Conservation (phyloP, 2,888 invertebrate genomes). For the Deilephila porcellus region DNA sequence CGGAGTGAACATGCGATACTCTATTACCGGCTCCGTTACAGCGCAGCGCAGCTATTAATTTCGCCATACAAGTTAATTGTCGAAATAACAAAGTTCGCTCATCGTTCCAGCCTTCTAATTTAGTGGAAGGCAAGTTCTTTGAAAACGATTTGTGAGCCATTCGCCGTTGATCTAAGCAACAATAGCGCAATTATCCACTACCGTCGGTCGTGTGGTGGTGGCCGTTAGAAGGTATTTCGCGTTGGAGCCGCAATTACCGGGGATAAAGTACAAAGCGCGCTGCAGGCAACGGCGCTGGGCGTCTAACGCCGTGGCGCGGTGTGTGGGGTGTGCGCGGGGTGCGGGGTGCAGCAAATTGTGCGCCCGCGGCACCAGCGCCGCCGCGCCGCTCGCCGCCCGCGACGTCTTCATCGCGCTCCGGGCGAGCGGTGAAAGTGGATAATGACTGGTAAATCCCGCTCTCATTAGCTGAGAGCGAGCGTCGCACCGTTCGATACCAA, state of each 20-base stretch:
- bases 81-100: constrained; percentile 68
- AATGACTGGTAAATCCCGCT: constrained; percentile 80
- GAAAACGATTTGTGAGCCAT: constrained; percentile 68
- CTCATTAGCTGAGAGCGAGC: constrained; percentile 80
- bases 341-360: constrained; percentile 68
- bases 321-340: constrained; percentile 44
- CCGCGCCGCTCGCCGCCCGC: constrained; percentile 43
- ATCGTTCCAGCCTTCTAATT: constrained; percentile 70
- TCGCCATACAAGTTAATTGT: constrained; percentile 73
- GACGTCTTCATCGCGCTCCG: constrained; percentile 80
- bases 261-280: constrained; percentile 77
- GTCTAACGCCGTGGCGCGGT: constrained; percentile 52
- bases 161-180: constrained; percentile 65
- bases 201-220: constrained; percentile 70
- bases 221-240: constrained; percentile 63
- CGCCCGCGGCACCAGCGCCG: constrained; percentile 59
- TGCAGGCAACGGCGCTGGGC: constrained; percentile 63
- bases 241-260: constrained; percentile 73
- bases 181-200: constrained; percentile 81
- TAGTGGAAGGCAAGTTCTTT: constrained; percentile 63
- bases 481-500: constrained; percentile 78
- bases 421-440: constrained; percentile 80
- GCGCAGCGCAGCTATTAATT: constrained; percentile 70
- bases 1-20: constrained; percentile 59
- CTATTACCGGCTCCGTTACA: constrained; percentile 54